Percentiles rank a stretch among this genome's conserved stretches.
phyloP scores from a whole-genome alignment of 2,113 vertebrate genomes.

The Melanerpes formicivorus region DNA sequence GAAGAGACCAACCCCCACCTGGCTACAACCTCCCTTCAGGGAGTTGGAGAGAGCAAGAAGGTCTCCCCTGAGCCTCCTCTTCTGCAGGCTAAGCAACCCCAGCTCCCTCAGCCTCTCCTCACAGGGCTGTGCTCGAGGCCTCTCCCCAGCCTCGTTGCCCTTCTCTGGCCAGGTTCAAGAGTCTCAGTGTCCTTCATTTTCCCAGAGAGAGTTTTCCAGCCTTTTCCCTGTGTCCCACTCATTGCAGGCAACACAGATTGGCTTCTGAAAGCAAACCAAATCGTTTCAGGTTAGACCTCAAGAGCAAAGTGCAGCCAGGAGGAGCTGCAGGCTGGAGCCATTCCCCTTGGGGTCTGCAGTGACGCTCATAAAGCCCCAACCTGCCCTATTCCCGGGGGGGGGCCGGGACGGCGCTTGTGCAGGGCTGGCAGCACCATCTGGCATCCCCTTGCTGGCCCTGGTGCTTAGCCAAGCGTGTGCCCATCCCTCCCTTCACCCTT shows the following conservation, averaged over 20 bases:
- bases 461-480: neutral
- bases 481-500: neutral
- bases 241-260: neutral
- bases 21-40: too few relatives aligned
- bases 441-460: neutral
- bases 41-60: too few relatives aligned
- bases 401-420: rapidly evolving
- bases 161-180: too few relatives aligned
- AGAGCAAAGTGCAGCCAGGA: neutral
- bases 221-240: rapidly evolving
- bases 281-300: neutral
- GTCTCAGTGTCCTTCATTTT: rapidly evolving
- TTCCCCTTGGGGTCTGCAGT: rapidly evolving
- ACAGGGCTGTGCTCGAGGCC: too few relatives aligned
- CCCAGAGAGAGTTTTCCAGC: neutral
- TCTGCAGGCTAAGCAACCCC: too few relatives aligned
- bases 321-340: neutral
- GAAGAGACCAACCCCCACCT: too few relatives aligned
- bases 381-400: neutral
- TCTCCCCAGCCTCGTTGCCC: too few relatives aligned
- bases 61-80: too few relatives aligned
- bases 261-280: neutral
- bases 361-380: rapidly evolving
- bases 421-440: neutral
- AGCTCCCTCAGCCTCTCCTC: too few relatives aligned